phyloP scores from a whole-genome alignment of 2,888 invertebrate genomes.

The Clunio marinus region DNA sequence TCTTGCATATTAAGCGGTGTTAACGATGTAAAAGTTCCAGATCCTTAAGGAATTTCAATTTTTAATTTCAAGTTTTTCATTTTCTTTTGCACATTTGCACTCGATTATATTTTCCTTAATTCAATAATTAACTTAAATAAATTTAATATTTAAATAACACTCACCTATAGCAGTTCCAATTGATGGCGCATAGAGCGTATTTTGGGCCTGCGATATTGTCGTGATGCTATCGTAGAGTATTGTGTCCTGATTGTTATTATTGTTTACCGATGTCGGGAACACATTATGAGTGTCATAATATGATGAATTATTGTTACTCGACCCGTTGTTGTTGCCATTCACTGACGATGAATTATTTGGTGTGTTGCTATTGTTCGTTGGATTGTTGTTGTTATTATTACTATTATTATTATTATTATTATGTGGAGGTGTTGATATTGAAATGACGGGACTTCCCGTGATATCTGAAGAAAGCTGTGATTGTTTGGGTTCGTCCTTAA shows the following conservation, averaged over 20 bases:
- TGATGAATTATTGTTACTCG: conserved; percentile 48
- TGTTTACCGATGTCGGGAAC: conserved; percentile 41
- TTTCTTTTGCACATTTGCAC: no score
- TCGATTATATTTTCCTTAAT: not conserved
- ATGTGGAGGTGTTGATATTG: conserved; percentile 48
- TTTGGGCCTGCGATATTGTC: conserved; percentile 69
- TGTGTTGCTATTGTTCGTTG: conserved; percentile 22
- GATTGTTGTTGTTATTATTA: conserved; percentile 35
- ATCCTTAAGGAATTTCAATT: conserved; percentile 48
- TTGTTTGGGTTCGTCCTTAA: conserved; percentile 89
- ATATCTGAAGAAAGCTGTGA: conserved; percentile 74
- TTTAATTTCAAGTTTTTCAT: conserved; percentile 7
- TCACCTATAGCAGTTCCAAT: conserved; percentile 66
- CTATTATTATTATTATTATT: conserved; percentile 8
- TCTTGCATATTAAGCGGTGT: conserved; percentile 73
- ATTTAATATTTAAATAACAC: conserved; percentile 42
- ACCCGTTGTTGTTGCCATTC: conserved; percentile 44
- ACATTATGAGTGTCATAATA: conserved; percentile 58
- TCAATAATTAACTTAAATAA: not conserved
- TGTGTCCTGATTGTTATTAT: conserved; percentile 49
- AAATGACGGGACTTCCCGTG: conserved; percentile 59
- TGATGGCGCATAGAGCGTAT: conserved; percentile 72
- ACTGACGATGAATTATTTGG: conserved; percentile 46
- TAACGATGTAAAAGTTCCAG: conserved; percentile 65
- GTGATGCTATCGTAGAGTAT: conserved; percentile 67